Evolutionary conservation across 2,888 invertebrate species (phyloP), one percentile per base, ranked within the genome.

Genomic region (Leucophora obtusa): DNA sequence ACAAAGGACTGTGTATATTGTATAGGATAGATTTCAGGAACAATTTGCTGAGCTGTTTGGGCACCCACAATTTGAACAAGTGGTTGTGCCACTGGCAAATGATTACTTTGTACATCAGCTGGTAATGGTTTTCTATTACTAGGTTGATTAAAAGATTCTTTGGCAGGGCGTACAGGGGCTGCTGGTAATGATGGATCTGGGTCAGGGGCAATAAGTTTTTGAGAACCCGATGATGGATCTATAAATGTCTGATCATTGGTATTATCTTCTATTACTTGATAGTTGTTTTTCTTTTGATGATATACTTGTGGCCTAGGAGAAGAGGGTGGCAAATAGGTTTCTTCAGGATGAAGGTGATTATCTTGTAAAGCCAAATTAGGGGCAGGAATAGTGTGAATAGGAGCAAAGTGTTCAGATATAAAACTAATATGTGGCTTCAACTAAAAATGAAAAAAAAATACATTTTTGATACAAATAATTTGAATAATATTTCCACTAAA

Each of bases 351-450:
- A 56, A 89, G 83, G 73, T 90, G 89, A 82, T 90, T 89, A 74
- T 88, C 87, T 78, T 87, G 86, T 58, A 87, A 74, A 11, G 84
- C 83, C 51, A 96, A 91, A 91, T 96, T 96, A 9, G 96, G 96
- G 24, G 96, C 96, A 86, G 96, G 96, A 83, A 96, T 95, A 10
- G 96, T 96, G 90, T 96, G 96, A 87, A 96, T 96, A 2, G 96
- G 96, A 84, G 95, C 95, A 87, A 93, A 97, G 92, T 97, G 96
- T 91, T 96, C 96, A 85, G 96, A 96, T 92, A 97, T 96, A 93
- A 87, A 88, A 76, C 86, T 86, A 54, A 84, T 84, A 73, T 89
- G 87, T 70, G 86, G 83, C 66, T 89, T 88, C 83, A 87, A 83
- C 88, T 90, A 83, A 70, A 50, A 24, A 6, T 10, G n/a, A n/a